Percentiles rank a stretch among this genome's conserved stretches.
Evolutionary conservation across 2,797 vertebrate species (phyloP).

Genomic region (Sarcophilus harrisii): DNA sequence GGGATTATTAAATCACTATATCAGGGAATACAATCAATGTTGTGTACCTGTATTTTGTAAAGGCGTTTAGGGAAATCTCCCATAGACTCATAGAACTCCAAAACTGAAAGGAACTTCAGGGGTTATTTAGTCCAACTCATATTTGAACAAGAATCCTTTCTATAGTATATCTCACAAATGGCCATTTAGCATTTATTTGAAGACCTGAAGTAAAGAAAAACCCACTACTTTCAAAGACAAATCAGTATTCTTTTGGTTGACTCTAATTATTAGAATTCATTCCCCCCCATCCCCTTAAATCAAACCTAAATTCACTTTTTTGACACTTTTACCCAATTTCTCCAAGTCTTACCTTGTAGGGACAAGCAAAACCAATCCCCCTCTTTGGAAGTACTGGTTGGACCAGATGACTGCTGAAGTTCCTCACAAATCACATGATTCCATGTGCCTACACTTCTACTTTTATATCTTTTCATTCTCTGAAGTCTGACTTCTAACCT

Average conservation of each 20-base stretch:
- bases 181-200: neutral
- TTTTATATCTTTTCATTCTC: neutral
- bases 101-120: neutral
- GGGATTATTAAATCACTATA: neutral
- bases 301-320: neutral
- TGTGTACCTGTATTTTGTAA: neutral
- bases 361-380: neutral
- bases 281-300: neutral
- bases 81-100: neutral
- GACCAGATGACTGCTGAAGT: neutral
- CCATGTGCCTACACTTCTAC: neutral
- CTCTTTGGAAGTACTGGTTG: neutral
- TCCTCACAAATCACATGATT: neutral
- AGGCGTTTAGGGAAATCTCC: neutral
- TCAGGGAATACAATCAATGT: neutral
- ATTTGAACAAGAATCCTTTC: neutral
- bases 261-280: neutral
- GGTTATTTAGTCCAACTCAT: neutral
- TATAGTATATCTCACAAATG: neutral
- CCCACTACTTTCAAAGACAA: neutral
- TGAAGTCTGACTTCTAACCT: neutral
- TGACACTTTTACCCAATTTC: neutral
- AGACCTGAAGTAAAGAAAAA: neutral
- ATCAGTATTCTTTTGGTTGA: neutral
- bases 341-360: neutral